Evolutionary conservation across 2,797 vertebrate species (phyloP).

Genomic region (Melanotaenia maccullochi): DNA sequence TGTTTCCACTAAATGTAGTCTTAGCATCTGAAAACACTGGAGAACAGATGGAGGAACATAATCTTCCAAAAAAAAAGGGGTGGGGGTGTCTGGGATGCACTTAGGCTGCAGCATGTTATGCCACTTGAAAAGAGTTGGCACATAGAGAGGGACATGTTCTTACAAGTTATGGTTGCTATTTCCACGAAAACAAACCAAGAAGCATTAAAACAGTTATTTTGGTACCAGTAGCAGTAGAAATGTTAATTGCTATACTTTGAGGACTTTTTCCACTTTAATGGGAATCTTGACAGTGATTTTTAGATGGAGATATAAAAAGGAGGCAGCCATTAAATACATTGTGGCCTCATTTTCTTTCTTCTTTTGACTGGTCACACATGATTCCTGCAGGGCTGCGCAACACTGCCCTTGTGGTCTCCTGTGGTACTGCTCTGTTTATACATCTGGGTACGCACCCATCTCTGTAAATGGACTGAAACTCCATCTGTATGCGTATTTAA

Average conservation of each 20-base stretch:
- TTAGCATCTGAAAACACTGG: slow-evolving; percentile 17
- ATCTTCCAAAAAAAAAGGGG: slow-evolving; percentile 8
- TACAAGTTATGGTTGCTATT: neutral
- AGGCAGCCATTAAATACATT: too few relatives aligned
- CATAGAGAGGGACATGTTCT: slow-evolving; percentile 4
- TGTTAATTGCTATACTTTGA: neutral
- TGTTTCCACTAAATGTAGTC: slow-evolving; percentile 11
- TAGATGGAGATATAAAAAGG: too few relatives aligned
- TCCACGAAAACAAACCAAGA: neutral
- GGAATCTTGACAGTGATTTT: neutral
- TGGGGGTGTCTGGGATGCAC: slow-evolving; percentile 1
- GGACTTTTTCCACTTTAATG: neutral
- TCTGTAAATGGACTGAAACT: too few relatives aligned
- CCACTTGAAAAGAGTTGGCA: slow-evolving; percentile 25
- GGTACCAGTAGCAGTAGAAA: neutral
- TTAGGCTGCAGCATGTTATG: slow-evolving; percentile 4
- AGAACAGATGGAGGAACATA: slow-evolving; percentile 18
- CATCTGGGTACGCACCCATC: too few relatives aligned
- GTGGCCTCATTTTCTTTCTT: too few relatives aligned
- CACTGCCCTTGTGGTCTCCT: too few relatives aligned
- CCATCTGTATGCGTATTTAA: too few relatives aligned
- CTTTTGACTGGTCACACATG: too few relatives aligned
- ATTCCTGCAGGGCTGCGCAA: too few relatives aligned
- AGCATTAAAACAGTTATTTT: neutral
- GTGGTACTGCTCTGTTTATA: too few relatives aligned